A percentile compares a stretch with the other conserved stretches of the same genome.
These are phyloP conservation scores for Murina feae DNA, from an alignment of 2,113 vertebrate species.

Conservation along the genomic window DNA sequence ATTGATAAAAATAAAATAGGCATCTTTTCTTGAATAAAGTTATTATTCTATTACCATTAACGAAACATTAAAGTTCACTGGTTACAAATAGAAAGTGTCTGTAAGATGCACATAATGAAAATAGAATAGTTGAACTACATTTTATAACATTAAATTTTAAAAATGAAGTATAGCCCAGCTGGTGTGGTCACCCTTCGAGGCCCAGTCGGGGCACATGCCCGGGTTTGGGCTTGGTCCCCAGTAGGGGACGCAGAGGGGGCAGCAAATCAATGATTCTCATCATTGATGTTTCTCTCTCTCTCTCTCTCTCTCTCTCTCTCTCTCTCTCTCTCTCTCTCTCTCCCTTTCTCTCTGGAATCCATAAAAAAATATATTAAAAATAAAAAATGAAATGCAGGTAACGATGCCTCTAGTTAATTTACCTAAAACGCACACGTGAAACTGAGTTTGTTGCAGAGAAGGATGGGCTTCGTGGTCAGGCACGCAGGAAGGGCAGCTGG, in stretches of 20 bases:
- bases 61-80: neutral
- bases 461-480: neutral
- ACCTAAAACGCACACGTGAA: neutral
- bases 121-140: neutral
- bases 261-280: too few relatives aligned
- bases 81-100: neutral
- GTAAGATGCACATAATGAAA: neutral
- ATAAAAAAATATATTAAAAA: too few relatives aligned
- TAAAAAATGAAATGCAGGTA: neutral
- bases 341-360: too few relatives aligned
- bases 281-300: too few relatives aligned
- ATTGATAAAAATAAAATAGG: neutral
- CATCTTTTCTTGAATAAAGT: neutral
- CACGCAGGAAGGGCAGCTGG: accelerated
- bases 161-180: neutral
- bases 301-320: too few relatives aligned
- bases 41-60: neutral
- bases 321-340: too few relatives aligned
- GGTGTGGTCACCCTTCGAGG: too few relatives aligned
- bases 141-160: neutral
- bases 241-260: too few relatives aligned
- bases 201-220: too few relatives aligned
- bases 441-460: neutral
- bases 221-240: too few relatives aligned
- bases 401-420: neutral